Conservation (phyloP, 1,140 invertebrate species). For the Scylla paramamosain region DNA sequence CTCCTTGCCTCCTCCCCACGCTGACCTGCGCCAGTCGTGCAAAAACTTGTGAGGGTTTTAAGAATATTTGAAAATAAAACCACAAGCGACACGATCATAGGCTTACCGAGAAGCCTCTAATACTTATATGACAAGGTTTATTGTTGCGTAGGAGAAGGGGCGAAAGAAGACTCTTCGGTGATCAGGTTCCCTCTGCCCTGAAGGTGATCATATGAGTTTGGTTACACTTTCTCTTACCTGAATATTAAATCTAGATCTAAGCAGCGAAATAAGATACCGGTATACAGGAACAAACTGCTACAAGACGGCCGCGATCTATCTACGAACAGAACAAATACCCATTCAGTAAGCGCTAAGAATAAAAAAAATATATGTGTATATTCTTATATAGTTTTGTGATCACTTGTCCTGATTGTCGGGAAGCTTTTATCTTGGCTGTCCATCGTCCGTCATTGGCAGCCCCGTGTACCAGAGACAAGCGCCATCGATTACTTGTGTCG, state of each 20-base stretch:
- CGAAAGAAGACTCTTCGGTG: background rate
- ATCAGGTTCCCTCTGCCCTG: background rate
- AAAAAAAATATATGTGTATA: too few species aligned
- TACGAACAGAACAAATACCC: too few species aligned
- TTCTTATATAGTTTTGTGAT: background rate
- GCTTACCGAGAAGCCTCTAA: background rate
- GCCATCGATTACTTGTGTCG: constrained; percentile 18
- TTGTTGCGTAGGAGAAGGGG: background rate
- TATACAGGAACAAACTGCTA: too few species aligned
- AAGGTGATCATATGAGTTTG: background rate
- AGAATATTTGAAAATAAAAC: background rate
- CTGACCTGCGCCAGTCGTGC: background rate
- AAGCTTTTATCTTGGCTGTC: background rate
- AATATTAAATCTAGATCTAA: background rate
- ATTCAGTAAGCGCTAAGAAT: too few species aligned
- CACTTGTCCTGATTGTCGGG: background rate
- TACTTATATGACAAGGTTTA: background rate
- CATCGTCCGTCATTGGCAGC: background rate
- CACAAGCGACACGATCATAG: background rate
- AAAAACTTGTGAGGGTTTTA: background rate
- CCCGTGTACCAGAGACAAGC: background rate
- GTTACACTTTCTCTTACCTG: background rate
- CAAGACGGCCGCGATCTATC: too few species aligned
- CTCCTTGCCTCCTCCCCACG: background rate
- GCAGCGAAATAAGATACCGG: too few species aligned